Conservation (phyloP, 2,113 vertebrate species). For the Apodemus sylvaticus region DNA sequence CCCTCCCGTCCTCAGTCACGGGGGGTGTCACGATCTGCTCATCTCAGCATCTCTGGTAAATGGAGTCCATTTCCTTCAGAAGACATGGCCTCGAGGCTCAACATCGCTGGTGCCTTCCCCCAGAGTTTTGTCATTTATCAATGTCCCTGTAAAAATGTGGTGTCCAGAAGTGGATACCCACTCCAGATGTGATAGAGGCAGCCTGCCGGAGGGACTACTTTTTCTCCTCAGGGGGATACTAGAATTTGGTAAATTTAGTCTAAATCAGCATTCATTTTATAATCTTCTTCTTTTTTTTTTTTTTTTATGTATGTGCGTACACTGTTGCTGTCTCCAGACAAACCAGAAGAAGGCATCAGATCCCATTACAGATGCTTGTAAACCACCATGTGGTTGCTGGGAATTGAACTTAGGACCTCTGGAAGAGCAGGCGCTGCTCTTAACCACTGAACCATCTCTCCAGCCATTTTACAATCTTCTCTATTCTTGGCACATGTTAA, state of each 20-base stretch:
- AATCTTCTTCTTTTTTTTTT: not conserved
- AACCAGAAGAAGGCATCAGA: too few species aligned
- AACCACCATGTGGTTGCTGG: too few species aligned
- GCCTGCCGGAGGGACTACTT: too few species aligned
- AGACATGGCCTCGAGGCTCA: conserved; percentile 36
- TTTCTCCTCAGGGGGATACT: not conserved
- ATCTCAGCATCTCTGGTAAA: conserved; percentile 31
- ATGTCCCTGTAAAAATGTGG: conserved; percentile 53
- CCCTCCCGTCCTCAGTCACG: not conserved
- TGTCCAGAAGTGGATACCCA: not conserved
- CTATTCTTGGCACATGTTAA: not conserved
- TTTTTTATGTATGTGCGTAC: too few species aligned
- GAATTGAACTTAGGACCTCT: too few species aligned
- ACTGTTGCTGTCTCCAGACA: too few species aligned
- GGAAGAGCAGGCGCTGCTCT: too few species aligned
- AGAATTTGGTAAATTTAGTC: not conserved
- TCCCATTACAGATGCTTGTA: too few species aligned
- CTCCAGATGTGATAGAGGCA: not conserved
- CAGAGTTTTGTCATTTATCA: conserved; percentile 71
- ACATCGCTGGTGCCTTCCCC: not conserved
- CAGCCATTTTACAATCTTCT: not conserved
- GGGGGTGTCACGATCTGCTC: not conserved
- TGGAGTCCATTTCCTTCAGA: not conserved
- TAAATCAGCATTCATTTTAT: not conserved
- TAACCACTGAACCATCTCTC: too few species aligned